Conservation (phyloP, 1,140 invertebrate species). For the Pemphigus obesinymphae region DNA sequence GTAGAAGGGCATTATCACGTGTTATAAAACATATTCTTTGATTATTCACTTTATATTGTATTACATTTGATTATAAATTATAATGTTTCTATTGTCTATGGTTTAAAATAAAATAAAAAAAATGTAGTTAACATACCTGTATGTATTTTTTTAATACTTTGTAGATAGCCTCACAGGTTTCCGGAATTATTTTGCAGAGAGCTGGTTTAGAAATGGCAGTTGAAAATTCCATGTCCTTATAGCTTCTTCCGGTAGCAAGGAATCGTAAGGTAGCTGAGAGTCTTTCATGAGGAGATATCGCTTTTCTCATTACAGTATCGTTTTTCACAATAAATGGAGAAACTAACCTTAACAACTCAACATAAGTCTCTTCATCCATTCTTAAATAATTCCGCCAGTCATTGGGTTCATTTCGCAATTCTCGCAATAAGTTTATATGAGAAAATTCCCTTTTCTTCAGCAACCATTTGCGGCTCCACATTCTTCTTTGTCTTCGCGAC, state of each 20-base stretch:
- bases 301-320: conserved; percentile 50
- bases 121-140: conserved; percentile 25
- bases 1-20: neutral
- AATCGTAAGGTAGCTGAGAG: conserved; percentile 50
- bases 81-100: neutral
- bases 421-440: neutral
- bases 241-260: conserved; percentile 50
- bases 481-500: neutral
- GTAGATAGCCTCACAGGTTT: conserved; percentile 47
- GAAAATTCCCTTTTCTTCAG: neutral
- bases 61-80: conserved; percentile 8
- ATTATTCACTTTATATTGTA: conserved; percentile 4
- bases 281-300: conserved; percentile 49
- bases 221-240: conserved; percentile 49
- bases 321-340: conserved; percentile 44
- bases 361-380: conserved; percentile 10
- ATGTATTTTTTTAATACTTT: conserved; percentile 41
- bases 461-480: neutral
- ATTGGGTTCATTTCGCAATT: conserved; percentile 2
- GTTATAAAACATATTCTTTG: neutral
- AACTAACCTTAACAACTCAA: conserved; percentile 12
- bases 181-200: conserved; percentile 45
- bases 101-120: conserved; percentile 22
- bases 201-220: conserved; percentile 47
- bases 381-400: conserved; percentile 28